Conservation (phyloP, 2,888 invertebrate genomes). For the Cryptophagus acutangulus region DNA sequence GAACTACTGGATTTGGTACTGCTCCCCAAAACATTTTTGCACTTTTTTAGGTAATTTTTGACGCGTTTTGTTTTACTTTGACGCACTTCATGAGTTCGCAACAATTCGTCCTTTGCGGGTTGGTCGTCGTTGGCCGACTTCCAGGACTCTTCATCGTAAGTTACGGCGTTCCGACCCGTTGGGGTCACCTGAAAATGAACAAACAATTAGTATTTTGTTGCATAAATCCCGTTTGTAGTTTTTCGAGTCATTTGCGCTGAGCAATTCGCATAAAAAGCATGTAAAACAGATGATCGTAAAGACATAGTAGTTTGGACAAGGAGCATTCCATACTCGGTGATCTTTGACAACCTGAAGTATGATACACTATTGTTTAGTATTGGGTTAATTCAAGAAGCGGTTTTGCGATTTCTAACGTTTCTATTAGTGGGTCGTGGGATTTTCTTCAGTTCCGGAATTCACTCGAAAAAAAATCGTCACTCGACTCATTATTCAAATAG, state of each 20-base stretch:
- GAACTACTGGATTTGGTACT: slow-evolving; percentile 25
- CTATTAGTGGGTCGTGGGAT: slow-evolving; percentile 37
- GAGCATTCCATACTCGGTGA: slow-evolving; percentile 25
- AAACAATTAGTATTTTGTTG: slow-evolving; percentile 2
- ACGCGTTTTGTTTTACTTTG: slow-evolving; percentile 53
- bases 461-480: slow-evolving; percentile 13
- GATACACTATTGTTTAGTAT: slow-evolving; percentile 36
- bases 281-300: slow-evolving; percentile 11
- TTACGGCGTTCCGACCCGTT: slow-evolving; percentile 39
- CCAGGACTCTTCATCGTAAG: slow-evolving; percentile 47
- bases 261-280: not conserved
- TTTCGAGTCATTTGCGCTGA: not conserved
- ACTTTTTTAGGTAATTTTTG: slow-evolving; percentile 52
- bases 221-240: not conserved
- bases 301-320: slow-evolving; percentile 17
- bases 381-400: slow-evolving; percentile 35
- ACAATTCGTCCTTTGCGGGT: slow-evolving; percentile 33
- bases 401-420: slow-evolving; percentile 34
- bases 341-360: slow-evolving; percentile 34
- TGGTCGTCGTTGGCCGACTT: slow-evolving; percentile 39
- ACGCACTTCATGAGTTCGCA: slow-evolving; percentile 46
- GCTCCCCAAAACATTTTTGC: slow-evolving; percentile 49
- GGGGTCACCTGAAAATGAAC: slow-evolving; percentile 45
- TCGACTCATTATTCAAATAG: not conserved
- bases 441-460: slow-evolving; percentile 29